Base-by-base conservation (phyloP, 1,140 invertebrate species). In the Chlorops oryzae region DNA sequence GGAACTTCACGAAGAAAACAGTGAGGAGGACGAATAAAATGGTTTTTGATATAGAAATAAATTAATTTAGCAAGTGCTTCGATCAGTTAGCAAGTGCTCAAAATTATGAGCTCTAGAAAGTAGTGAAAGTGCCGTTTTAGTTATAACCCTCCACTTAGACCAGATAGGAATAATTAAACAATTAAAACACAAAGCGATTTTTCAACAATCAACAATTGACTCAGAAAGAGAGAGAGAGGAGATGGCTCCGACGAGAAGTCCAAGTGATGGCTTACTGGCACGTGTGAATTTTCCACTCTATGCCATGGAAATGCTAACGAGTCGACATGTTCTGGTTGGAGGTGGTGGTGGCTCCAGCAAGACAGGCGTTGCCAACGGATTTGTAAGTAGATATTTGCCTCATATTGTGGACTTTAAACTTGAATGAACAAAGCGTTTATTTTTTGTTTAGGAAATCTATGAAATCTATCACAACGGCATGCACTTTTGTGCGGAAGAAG, bases 291-390 rank as follows among this genome's bases (percentile, higher is more conserved):
- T 95, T 76, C 94, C 93, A 1, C 76, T 94, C 17, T 98, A 96
- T 71, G 85, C 86, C 2, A 76, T 97, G 20, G 86, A 92, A 72
- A 87, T 90, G 75, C 75, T 98, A 25, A 92, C 90, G 22, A 90
- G 87, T 74, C 81, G 92, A 51, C 92, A 98, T 77, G 84, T 98
- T 61, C 74, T 98, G 39, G 90, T 98, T 24, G 93, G 88, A 54
- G 95, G 95, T 37, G 95, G 95, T 41, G 95, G 95, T 47, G 95
- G 95, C 41, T 86, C 88, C 15, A 86, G 92, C 17, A 96, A 94
- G 75, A 97, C 93, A 37, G 95, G 95, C 20, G 87, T 98, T 50
- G 84, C 86, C 15, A 98, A 98, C 81, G 90, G 90, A 73, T 93
- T 98, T 78, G 92, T 90, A 75, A 82, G 85, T 80, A 23, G n/a